Conservation (phyloP, 2,888 invertebrate species). For the Clepsis dumicolana region DNA sequence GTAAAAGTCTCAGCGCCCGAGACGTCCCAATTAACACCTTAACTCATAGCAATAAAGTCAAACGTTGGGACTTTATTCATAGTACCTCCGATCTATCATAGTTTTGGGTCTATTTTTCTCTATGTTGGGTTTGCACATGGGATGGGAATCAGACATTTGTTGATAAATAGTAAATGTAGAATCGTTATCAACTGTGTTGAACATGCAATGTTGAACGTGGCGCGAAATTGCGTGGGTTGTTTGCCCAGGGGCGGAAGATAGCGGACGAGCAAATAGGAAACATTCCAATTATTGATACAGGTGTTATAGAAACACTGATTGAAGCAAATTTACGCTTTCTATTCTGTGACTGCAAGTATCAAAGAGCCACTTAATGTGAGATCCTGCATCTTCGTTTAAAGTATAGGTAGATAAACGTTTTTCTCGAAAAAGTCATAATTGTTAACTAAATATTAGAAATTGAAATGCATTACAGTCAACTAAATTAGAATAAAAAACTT, state of each 20-base stretch:
- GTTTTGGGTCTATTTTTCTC: not conserved
- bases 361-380: too few relatives aligned
- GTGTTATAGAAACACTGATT: slow-evolving; percentile 55
- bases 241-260: slow-evolving; percentile 54
- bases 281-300: slow-evolving; percentile 59
- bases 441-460: too few relatives aligned
- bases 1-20: too few relatives aligned
- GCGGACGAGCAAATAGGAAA: slow-evolving; percentile 43
- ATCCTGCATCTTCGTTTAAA: too few relatives aligned
- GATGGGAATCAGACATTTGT: slow-evolving; percentile 60
- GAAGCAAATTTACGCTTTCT: slow-evolving; percentile 28
- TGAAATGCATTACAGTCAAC: too few relatives aligned
- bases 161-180: slow-evolving; percentile 54
- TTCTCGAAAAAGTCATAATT: too few relatives aligned
- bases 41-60: too few relatives aligned
- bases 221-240: slow-evolving; percentile 60
- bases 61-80: too few relatives aligned
- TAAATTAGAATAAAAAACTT: too few relatives aligned
- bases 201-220: slow-evolving; percentile 50
- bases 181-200: slow-evolving; percentile 52
- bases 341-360: not conserved
- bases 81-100: too few relatives aligned
- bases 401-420: too few relatives aligned
- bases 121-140: slow-evolving; percentile 36
- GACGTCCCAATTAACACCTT: too few relatives aligned